These are phyloP conservation scores for Centropristis striata DNA, from an alignment of 2,113 vertebrate species.

Conservation along the genomic window DNA sequence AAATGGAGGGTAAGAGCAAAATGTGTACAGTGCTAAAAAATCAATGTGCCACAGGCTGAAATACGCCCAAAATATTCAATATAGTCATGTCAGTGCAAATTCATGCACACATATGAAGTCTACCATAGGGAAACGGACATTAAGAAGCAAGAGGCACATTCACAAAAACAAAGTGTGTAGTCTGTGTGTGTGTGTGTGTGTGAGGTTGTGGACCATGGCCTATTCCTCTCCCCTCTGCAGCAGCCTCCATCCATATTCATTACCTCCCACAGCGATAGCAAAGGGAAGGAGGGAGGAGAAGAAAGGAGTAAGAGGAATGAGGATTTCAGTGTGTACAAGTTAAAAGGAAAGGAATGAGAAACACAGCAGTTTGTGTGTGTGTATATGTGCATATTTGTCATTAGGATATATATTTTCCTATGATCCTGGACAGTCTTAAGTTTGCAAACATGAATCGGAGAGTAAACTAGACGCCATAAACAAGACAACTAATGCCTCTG, in stretches of 20 bases:
- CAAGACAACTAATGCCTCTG: conserved; percentile 36
- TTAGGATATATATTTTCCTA: conserved; percentile 7
- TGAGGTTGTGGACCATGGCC: conserved; percentile 42
- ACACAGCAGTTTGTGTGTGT: conserved; percentile 16
- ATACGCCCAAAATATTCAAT: conserved; percentile 43
- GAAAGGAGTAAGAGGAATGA: conserved; percentile 31
- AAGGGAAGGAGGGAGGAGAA: conserved; percentile 24
- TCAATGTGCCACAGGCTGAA: conserved; percentile 29
- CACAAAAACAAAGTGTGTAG: conserved; percentile 32
- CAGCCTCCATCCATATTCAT: conserved; percentile 75
- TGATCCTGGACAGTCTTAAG: neutral
- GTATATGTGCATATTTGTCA: conserved; percentile 10
- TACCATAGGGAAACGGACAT: conserved; percentile 39
- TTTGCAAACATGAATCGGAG: conserved; percentile 34
- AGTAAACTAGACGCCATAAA: conserved; percentile 50
- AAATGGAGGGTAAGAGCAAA: conserved; percentile 24
- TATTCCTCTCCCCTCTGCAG: conserved; percentile 63
- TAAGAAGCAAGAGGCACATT: conserved; percentile 22
- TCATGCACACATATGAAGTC: conserved; percentile 37
- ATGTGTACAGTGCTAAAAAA: conserved; percentile 27
- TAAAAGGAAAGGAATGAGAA: conserved; percentile 39
- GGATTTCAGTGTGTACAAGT: conserved; percentile 30
- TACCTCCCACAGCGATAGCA: conserved; percentile 63
- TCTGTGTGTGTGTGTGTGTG: neutral
- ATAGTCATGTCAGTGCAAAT: conserved; percentile 22